Evolutionary conservation across 1,140 invertebrate species (phyloP).

Genomic region (Bombus confusus): DNA sequence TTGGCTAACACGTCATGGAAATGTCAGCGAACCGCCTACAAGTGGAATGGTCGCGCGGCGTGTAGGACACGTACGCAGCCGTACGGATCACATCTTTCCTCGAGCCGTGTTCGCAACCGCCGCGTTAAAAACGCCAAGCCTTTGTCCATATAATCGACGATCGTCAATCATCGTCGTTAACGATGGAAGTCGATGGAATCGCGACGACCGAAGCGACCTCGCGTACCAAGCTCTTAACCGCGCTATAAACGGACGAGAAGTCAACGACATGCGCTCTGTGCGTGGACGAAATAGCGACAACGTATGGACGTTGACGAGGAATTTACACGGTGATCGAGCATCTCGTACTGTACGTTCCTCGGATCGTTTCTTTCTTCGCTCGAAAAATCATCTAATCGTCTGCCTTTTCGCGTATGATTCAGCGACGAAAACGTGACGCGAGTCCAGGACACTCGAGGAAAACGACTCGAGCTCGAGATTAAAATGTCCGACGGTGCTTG

Average conservation of each 20-base stretch:
- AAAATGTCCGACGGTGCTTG: not conserved
- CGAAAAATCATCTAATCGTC: too few relatives aligned
- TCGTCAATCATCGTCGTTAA: conserved; percentile 33
- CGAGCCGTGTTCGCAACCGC: not conserved
- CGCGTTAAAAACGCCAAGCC: conserved; percentile 18
- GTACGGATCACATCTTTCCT: conserved; percentile 56
- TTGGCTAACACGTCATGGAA: conserved; percentile 71
- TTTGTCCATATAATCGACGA: conserved; percentile 60
- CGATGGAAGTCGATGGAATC: not conserved
- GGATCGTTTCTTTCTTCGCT: not conserved
- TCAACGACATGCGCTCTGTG: not conserved
- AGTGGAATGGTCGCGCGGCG: conserved; percentile 63
- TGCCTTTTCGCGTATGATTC: too few relatives aligned
- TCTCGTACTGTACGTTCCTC: not conserved
- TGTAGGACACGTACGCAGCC: conserved; percentile 66
- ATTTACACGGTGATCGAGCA: too few relatives aligned
- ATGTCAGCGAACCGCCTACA: conserved; percentile 73
- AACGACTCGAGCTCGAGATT: not conserved
- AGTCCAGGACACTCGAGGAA: not conserved
- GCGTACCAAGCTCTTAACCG: not conserved
- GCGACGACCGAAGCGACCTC: not conserved
- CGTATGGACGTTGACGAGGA: not conserved
- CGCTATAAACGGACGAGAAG: conserved; percentile 9
- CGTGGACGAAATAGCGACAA: not conserved
- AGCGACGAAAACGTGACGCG: too few relatives aligned